phyloP scores from a whole-genome alignment of 2,888 invertebrate species.

The Odiellus spinosus region DNA sequence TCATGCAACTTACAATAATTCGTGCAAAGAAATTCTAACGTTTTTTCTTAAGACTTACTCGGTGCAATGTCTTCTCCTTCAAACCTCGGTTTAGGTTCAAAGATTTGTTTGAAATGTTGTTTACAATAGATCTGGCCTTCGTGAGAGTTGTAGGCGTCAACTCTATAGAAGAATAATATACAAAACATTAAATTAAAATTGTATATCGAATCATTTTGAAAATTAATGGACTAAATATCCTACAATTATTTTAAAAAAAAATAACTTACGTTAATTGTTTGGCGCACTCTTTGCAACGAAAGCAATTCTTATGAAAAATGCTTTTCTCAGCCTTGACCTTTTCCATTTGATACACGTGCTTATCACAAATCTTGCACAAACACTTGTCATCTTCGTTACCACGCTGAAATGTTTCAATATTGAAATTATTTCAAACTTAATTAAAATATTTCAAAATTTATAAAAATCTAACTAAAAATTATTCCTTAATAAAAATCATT shows the following conservation, averaged over 20 bases:
- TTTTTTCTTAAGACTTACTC: too few species aligned
- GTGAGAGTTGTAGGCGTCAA: conserved; percentile 83
- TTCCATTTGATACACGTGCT: conserved; percentile 92
- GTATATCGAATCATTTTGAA: conserved; percentile 1
- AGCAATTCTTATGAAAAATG: conserved; percentile 87
- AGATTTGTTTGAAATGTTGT: conserved; percentile 80
- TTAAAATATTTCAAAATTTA: neutral
- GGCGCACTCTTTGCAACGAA: conserved; percentile 79
- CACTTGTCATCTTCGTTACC: conserved; percentile 11
- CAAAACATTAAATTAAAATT: neutral
- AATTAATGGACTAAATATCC: conserved; percentile 1
- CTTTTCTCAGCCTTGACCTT: conserved; percentile 78
- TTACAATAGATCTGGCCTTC: conserved; percentile 79
- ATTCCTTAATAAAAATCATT: too few species aligned
- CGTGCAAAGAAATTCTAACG: neutral
- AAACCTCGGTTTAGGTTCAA: conserved; percentile 62
- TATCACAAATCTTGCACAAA: conserved; percentile 60
- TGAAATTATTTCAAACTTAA: neutral
- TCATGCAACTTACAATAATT: too few species aligned
- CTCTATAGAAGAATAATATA: conserved; percentile 39
- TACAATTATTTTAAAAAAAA: conserved; percentile 3
- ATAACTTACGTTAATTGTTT: conserved; percentile 54
- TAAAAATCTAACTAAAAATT: neutral
- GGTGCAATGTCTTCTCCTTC: conserved; percentile 20
- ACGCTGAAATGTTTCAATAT: conserved; percentile 10